Base-by-base conservation (phyloP, 1,140 invertebrate species). In the Drosophila nasuta region DNA sequence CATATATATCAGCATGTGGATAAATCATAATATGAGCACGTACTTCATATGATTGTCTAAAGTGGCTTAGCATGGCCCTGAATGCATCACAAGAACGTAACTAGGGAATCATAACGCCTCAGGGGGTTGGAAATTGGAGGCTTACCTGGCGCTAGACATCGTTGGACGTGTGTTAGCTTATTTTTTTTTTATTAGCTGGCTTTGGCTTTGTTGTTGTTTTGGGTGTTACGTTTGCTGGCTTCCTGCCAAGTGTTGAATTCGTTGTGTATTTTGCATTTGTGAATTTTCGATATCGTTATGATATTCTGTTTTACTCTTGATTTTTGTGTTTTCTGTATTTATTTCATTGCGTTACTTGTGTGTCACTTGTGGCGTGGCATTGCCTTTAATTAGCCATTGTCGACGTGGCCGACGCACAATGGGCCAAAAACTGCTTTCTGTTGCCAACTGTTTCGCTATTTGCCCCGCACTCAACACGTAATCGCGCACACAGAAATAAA, bases 71-170 rank as follows among this genome's bases (percentile, higher is more conserved):
- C 25, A 46, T 71, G 68, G 52, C 68, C 60, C 52, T 71, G 59
- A 64, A 48, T 35, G 33, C 51, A 28, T 56, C 67, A 3, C 20
- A 25, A 25, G 20, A 25, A 0, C 20, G 46, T 33, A 57, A 33
- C 33, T 13, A 48, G 63, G 43, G 30, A 54, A 43, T 64, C 38
- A 57, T 38, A 67, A 46, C 25, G 17, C 43, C 43, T 25, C 63
- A 28, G n/a, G 38, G 52, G 69, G 54, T 10, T 38, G 2, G 35
- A 38, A 10, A 38, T 25, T 68, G 64, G 8, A 67, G 17, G 51
- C 69, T 59, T 83, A 88, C 83, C 83, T 88, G 83, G 77, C 85
- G 82, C 77, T 83, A 74, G 85, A 88, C 83, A 88, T 82, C 38
- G 64, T 33, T 62, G 59, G 28, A n/a, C 49, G 28, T 28, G 57